Conservation (phyloP, 2,113 vertebrate genomes). For the Sturnus vulgaris region DNA sequence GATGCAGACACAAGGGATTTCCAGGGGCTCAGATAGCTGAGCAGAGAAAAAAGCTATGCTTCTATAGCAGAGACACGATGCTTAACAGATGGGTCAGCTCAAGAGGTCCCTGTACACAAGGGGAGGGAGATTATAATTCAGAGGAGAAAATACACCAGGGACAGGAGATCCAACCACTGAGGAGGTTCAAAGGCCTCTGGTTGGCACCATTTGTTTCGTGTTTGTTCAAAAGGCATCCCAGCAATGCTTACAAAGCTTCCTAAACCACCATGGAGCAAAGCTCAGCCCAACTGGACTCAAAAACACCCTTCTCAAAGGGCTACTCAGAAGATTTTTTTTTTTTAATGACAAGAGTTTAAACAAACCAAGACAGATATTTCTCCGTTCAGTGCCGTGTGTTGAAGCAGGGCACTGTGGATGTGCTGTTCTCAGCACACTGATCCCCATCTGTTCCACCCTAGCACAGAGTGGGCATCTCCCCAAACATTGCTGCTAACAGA, state of each 20-base stretch:
- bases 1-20: background rate
- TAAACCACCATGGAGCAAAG: background rate
- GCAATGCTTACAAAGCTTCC: background rate
- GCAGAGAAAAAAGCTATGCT: background rate
- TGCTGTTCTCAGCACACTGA: background rate
- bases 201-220: background rate
- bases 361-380: background rate
- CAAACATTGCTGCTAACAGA: background rate
- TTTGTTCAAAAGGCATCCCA: background rate
- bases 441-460: background rate
- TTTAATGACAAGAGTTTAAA: background rate
- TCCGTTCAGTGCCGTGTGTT: fast-evolving
- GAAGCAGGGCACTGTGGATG: background rate
- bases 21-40: background rate
- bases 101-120: background rate
- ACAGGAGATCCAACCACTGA: background rate
- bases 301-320: background rate
- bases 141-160: background rate
- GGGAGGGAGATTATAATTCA: background rate
- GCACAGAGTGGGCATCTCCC: background rate
- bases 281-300: background rate
- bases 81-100: background rate
- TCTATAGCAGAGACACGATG: background rate
- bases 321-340: background rate
- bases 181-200: background rate